Conservation (phyloP, 2,797 vertebrate genomes). For the Hipposideros larvatus region DNA sequence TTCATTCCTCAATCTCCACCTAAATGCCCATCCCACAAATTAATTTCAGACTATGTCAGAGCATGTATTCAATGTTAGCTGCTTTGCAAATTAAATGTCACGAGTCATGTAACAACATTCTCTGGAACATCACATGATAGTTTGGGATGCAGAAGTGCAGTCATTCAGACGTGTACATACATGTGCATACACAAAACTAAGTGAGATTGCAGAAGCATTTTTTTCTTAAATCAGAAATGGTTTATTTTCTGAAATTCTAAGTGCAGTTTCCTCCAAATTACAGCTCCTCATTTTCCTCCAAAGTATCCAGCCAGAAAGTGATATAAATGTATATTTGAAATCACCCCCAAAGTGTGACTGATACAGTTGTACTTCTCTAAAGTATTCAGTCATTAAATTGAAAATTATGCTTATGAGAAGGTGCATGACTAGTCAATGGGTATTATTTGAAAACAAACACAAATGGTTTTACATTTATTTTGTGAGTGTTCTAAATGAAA, state of each 20-base stretch:
- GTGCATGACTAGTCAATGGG: not conserved
- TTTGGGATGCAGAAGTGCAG: not conserved
- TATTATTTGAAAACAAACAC: not conserved
- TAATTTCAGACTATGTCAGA: not conserved
- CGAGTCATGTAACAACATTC: not conserved
- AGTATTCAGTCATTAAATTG: not conserved
- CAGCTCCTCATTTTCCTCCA: not conserved
- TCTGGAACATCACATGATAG: not conserved
- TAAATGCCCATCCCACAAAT: fast-evolving
- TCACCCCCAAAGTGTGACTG: not conserved
- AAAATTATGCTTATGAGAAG: not conserved
- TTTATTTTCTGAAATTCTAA: not conserved
- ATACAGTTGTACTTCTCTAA: not conserved
- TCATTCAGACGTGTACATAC: not conserved
- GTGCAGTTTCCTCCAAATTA: not conserved
- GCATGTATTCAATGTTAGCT: not conserved
- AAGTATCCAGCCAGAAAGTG: not conserved
- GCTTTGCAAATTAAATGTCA: not conserved
- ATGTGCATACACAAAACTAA: not conserved
- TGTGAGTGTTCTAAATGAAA: slow-evolving; percentile 15
- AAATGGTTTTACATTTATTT: not conserved
- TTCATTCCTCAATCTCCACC: not conserved
- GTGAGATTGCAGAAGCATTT: not conserved
- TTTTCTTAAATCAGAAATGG: not conserved
- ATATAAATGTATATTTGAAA: slow-evolving; percentile 1